Conservation (phyloP, 2,797 vertebrate species). For the Microctenopoma lineatum region DNA sequence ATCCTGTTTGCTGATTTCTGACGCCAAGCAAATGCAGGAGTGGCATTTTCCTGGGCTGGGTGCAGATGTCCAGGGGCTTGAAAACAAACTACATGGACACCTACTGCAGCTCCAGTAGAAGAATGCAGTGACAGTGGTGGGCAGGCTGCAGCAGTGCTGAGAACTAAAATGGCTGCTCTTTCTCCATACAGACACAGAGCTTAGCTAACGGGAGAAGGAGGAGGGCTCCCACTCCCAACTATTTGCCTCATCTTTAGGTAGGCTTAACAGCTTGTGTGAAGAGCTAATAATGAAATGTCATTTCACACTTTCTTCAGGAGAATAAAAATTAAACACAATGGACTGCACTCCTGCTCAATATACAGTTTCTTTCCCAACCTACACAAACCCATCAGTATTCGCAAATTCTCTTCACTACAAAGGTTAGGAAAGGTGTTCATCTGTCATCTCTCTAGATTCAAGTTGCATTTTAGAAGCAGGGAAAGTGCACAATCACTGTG, state of each 20-base stretch:
- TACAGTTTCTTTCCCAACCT: background rate
- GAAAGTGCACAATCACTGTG: background rate
- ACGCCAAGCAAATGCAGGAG: constrained; percentile 8
- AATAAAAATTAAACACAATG: background rate
- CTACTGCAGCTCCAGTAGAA: constrained; percentile 38
- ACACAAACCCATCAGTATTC: constrained; percentile 2
- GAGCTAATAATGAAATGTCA: constrained; percentile 8
- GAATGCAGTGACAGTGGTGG: constrained; percentile 60
- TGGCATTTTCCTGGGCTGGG: constrained; percentile 35
- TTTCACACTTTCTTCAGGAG: background rate
- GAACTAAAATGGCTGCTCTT: constrained; percentile 74
- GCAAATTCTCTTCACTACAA: background rate
- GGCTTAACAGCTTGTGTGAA: constrained; percentile 9
- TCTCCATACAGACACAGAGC: constrained; percentile 63
- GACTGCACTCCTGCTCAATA: background rate
- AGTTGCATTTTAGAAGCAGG: background rate
- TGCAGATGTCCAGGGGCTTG: constrained; percentile 42
- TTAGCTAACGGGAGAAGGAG: constrained; percentile 49
- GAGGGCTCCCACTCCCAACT: constrained; percentile 52
- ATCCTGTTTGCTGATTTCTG: background rate
- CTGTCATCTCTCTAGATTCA: background rate
- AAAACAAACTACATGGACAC: constrained; percentile 48
- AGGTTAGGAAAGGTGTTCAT: constrained; percentile 12
- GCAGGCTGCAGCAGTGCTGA: constrained; percentile 65
- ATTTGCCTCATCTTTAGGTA: constrained; percentile 45